Evolutionary conservation across 2,888 invertebrate genomes (phyloP).

Genomic region (Steinernema carpocapsae): DNA sequence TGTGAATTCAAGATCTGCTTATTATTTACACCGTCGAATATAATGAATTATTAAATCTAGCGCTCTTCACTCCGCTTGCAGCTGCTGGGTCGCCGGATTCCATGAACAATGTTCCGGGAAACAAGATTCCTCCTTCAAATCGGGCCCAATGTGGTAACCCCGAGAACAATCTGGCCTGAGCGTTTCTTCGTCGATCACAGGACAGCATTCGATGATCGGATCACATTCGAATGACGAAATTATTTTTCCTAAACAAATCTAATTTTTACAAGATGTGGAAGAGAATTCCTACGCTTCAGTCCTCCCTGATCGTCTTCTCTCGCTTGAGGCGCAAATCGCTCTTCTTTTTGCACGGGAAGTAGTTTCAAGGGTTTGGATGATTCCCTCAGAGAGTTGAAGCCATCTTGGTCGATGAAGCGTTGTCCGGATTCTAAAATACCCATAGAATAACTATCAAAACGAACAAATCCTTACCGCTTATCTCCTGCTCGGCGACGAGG

Average conservation of each 20-base stretch:
- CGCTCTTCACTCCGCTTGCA: not conserved
- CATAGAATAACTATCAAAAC: not conserved
- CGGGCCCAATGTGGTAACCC: not conserved
- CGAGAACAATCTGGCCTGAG: slow-evolving; percentile 20
- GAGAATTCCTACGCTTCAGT: slow-evolving; percentile 15
- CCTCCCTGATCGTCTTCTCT: not conserved
- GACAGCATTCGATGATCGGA: slow-evolving; percentile 23
- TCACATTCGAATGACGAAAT: slow-evolving; percentile 13
- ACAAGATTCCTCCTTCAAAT: slow-evolving; percentile 13
- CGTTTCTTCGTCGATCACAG: not conserved
- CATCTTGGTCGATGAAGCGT: not conserved
- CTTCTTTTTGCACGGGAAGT: not conserved
- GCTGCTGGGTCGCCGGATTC: slow-evolving; percentile 21
- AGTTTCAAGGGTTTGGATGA: not conserved
- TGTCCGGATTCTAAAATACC: not conserved
- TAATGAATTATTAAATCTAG: not conserved
- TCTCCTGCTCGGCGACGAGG: slow-evolving; percentile 10
- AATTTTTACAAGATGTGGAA: not conserved
- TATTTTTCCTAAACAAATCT: not conserved
- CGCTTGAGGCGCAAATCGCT: not conserved
- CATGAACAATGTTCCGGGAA: slow-evolving; percentile 27
- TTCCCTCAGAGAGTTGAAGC: not conserved
- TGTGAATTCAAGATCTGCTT: too few relatives aligned
- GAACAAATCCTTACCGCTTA: not conserved
- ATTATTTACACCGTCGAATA: not conserved